Evolutionary conservation across 2,113 vertebrate species (phyloP), one percentile per base, ranked within the genome.

Genomic region (Actinemys pallida): DNA sequence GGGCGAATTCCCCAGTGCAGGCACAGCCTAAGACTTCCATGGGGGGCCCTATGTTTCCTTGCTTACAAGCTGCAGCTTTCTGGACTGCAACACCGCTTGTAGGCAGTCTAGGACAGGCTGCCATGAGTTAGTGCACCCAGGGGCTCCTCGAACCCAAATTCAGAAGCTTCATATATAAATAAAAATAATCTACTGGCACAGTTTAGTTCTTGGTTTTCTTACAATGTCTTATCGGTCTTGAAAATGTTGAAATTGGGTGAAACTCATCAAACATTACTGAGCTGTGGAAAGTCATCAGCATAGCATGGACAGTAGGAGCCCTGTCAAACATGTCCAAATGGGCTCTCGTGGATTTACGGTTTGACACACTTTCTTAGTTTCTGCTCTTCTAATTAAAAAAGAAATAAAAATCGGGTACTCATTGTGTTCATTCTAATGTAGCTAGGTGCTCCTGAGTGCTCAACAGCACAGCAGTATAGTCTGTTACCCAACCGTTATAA

Each of bases 401-500:
- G 91, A 91, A 91, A 94, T 69, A 53, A 95, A 87, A 78, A 59
- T 17, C 3, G 85, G 22, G 35, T 96, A 54, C 47, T 69, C 88
- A 29, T 91, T 95, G n/a, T 4, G 27, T 96, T 96, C 53, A 49
- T 88, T 50, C 78, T 85, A 88, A 90, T 82, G 69, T 24, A 81
- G 31, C 12, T 83, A 86, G 52, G n/a, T 84, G 93, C 80, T 94
- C 83, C 83, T 94, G 81, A 92, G 39, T 79, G 87, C 79, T 89
- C 54, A 92, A 79, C 50, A 1, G 14, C 86, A 86, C 0, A 19
- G 27, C 57, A 39, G 79, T 35, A 31, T 76, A 89, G 65, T 25
- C 62, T 95, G 82, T 95, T 96, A 87, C 86, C 45, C 69, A 94
- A 95, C 19, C 94, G 65, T 72, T 87, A 83, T 86, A 93, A 96